Evolutionary conservation across 2,797 vertebrate species (phyloP), one percentile per base, ranked within the genome.

Genomic region (Onychomys arenicola): DNA sequence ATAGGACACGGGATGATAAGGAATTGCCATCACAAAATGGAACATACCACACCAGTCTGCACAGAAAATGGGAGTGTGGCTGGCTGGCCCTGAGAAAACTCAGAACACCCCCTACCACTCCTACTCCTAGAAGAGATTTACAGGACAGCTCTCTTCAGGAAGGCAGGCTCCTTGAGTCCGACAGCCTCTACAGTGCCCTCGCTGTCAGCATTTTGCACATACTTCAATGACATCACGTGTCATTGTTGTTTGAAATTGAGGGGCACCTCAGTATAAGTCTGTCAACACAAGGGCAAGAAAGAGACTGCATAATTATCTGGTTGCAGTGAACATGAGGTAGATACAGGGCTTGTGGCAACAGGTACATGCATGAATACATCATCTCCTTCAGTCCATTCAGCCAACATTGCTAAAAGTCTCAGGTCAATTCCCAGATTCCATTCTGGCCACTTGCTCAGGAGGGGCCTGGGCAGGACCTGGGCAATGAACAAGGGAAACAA

Each of bases 181-280:
- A 69, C 11, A 52, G 82, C 52, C 57, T n/a, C 25, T 2, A 4
- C 65, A 81, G 49, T 32, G 84, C 57, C 14, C 81, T 43, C 6
- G 37, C 25, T 71, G 67, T 52, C 71, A 40, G 17, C 73, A 76
- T 37, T 82, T 17, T 49, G 40, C 17, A 52, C 8, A 46, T 29
- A 71, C 43, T 32, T 83, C 10, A 0, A 14, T 13, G 52, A 65
- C 37, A 57, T n/a, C 32, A 75, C 46, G 52, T 65, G 78, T 55
- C 55, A 89, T 17, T 63, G 52, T 37, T 76, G n/a, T 90, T 32
- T 87, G n/a, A 92, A 93, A 81, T 21, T 57, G 75, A 90, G 59
- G 75, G 29, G 32, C 34, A 46, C 21, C 57, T 75, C 0, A 3
- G 61, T 78, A 59, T 43, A 65, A 0, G 2, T 73, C 59, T 40